These are phyloP conservation scores for Sycophila sp. DNA, from an alignment of 1,140 invertebrate genomes.

Conservation along the genomic window DNA sequence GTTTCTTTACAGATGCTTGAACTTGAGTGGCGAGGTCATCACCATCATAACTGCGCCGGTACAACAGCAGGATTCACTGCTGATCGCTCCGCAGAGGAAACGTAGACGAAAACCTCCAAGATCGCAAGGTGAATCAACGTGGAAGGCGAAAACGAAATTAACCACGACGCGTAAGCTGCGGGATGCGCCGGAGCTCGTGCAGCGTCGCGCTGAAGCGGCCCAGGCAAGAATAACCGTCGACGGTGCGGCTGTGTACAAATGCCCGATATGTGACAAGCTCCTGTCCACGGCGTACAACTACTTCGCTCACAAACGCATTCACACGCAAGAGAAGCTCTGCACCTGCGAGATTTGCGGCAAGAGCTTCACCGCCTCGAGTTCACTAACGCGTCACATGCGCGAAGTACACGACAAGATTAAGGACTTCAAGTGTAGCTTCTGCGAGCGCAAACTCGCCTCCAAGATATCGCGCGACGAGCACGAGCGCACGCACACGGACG, in stretches of 20 bases:
- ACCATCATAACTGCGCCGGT: constrained; percentile 1
- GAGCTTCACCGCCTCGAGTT: constrained; percentile 38
- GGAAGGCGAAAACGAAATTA: too few relatives aligned
- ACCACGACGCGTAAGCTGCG: too few relatives aligned
- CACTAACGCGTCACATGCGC: constrained; percentile 50
- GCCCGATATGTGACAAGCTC: constrained; percentile 57
- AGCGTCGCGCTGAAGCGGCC: constrained; percentile 1
- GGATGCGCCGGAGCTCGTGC: too few relatives aligned
- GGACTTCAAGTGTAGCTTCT: constrained; percentile 52
- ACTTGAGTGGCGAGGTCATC: constrained; percentile 16
- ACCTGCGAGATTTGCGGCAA: constrained; percentile 37
- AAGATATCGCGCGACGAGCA: constrained; percentile 37
- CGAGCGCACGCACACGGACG: constrained; percentile 69
- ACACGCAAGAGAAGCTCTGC: constrained; percentile 12
- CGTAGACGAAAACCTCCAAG: neutral
- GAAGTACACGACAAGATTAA: constrained; percentile 51
- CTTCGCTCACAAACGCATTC: constrained; percentile 58
- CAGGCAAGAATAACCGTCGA: constrained; percentile 26
- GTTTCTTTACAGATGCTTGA: constrained; percentile 32
- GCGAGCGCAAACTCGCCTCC: constrained; percentile 48
- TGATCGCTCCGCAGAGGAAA: neutral
- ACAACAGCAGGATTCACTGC: neutral
- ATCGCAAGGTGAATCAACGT: too few relatives aligned
- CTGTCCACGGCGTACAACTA: constrained; percentile 58
- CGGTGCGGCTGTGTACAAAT: constrained; percentile 56